Evolutionary conservation across 2,888 invertebrate genomes (phyloP).

Genomic region (Scrobipalpa atriplicella): DNA sequence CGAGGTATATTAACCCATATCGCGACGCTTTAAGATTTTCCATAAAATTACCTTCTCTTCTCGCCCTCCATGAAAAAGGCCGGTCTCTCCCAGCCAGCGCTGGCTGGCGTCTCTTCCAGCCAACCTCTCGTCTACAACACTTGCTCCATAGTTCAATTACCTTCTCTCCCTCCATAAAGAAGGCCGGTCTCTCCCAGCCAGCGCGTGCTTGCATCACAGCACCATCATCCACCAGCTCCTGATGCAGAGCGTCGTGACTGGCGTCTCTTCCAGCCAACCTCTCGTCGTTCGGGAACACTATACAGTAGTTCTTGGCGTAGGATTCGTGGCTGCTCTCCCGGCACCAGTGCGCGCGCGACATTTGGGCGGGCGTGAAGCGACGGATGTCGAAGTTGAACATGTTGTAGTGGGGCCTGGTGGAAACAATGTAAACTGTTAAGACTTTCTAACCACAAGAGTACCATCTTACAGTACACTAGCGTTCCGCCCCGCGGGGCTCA

Average conservation of each 20-base stretch:
- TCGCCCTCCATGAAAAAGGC: no score
- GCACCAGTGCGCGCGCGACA: slow-evolving; percentile 88
- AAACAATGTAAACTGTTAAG: not conserved
- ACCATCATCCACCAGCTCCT: slow-evolving; percentile 87
- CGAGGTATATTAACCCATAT: no score
- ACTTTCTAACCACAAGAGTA: no score
- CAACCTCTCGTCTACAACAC: not conserved
- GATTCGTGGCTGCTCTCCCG: slow-evolving; percentile 93
- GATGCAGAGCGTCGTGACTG: slow-evolving; percentile 72
- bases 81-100: not conserved
- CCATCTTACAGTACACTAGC: no score
- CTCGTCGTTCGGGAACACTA: slow-evolving; percentile 92
- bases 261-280: slow-evolving; percentile 89
- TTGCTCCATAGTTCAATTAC: slow-evolving; percentile 38
- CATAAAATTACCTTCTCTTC: slow-evolving; percentile 45
- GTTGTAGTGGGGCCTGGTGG: slow-evolving; percentile 87
- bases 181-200: slow-evolving; percentile 95
- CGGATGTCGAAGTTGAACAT: slow-evolving; percentile 94
- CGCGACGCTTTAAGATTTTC: no score
- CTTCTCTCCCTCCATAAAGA: slow-evolving; percentile 84
- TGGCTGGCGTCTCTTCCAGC: not conserved
- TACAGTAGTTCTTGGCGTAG: slow-evolving; percentile 92
- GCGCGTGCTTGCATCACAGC: slow-evolving; percentile 95
- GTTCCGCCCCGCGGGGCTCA: no score
- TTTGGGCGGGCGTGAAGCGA: slow-evolving; percentile 89